Conservation (phyloP, 2,797 vertebrate species). For the Periparus ater region DNA sequence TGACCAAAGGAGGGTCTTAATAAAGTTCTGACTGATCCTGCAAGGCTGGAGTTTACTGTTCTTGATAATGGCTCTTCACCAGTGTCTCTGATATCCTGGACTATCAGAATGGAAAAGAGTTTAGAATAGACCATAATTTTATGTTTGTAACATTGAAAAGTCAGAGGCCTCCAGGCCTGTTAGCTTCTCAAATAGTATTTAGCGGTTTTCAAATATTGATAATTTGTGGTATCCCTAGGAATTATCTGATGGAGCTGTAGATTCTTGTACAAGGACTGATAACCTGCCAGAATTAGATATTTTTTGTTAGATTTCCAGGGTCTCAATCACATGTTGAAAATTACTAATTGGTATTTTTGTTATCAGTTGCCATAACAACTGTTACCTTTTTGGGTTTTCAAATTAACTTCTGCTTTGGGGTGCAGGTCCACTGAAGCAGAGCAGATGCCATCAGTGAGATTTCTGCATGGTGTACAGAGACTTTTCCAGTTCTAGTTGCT, state of each 20-base stretch:
- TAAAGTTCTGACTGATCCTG: background rate
- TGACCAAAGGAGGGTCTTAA: background rate
- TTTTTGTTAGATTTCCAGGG: background rate
- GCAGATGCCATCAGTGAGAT: background rate
- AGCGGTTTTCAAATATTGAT: background rate
- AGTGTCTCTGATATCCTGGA: background rate
- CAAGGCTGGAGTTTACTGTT: background rate
- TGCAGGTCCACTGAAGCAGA: background rate
- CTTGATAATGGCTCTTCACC: background rate
- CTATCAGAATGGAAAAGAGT: background rate
- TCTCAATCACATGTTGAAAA: background rate
- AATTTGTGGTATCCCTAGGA: background rate
- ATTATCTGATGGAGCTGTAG: background rate
- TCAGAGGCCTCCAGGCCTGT: background rate
- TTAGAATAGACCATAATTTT: background rate
- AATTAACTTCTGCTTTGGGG: background rate
- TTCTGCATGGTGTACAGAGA: background rate
- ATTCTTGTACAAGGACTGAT: background rate
- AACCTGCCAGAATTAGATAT: background rate
- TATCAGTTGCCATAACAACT: background rate
- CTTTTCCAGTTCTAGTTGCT: background rate
- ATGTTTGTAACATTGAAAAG: background rate
- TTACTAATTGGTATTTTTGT: background rate
- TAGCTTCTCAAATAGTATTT: background rate
- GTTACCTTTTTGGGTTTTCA: background rate